Base-by-base conservation (phyloP, 2,888 invertebrate species). In the Sphaerophoria rueppellii region DNA sequence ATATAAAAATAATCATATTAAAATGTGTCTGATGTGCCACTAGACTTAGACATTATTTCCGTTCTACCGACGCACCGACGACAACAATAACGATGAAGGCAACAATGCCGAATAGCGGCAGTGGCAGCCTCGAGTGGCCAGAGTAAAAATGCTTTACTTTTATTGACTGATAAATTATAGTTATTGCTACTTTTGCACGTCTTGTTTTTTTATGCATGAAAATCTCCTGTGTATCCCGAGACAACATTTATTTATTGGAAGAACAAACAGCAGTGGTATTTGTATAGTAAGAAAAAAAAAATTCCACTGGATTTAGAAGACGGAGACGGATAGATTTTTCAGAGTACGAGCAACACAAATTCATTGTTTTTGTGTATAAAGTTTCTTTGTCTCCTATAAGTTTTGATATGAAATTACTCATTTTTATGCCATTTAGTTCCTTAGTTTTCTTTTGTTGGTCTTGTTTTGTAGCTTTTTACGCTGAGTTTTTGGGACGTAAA, bases 161-260 rank as follows among this genome's bases (percentile, higher is more conserved):
- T 78, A 82, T 72, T 82, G 78, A 73, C 78, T 82, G 73, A 82
- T 82, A 82, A 82, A 82, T 82, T 82, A 82, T 73, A 78, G 77
- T 82, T 82, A 82, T 78, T 82, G 82, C 73, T 69, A 69, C 60
- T 78, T 82, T 82, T 82, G 82, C 82, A 78, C 82, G 82, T 82
- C 67, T 72, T 78, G 63, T 82, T 82, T 72, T 78, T 78, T 82
- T 78, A 78, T 82, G 78, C 82, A 82, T 82, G 78, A 78, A 78
- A 78, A 82, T 78, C 57, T 73, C 67, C 60, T 67, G 61, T 60
- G 55, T 82, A 55, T 24, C 69, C 12, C 16, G 32, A 72, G 78
- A 73, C 70, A 71, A 71, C 67, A 70, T 82, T 82, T 82, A 78
- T 78, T 82, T 82, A 82, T 78, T 78, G 57, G 40, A 69, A 78